Percentiles rank a stretch among this genome's conserved stretches.
These are phyloP conservation scores for Acrocephalus scirpaceus DNA, from an alignment of 2,797 vertebrate species.

Conservation along the genomic window DNA sequence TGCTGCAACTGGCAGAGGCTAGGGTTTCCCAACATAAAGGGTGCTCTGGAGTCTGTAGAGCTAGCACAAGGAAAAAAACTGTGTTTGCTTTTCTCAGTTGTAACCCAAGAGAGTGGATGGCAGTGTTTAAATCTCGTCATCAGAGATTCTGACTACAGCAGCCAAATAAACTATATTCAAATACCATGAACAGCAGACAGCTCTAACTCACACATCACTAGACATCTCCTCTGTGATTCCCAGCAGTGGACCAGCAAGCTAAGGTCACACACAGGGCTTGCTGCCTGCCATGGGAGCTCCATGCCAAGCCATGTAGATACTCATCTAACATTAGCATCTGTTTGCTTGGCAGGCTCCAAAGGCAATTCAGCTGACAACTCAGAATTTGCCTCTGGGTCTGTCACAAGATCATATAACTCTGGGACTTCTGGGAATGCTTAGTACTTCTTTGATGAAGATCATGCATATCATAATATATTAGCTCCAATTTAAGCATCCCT, in stretches of 20 bases:
- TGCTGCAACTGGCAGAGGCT: neutral
- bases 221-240: neutral
- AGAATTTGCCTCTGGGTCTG: conserved; percentile 53
- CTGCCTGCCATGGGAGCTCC: conserved; percentile 8
- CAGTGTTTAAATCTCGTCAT: neutral
- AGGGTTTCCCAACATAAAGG: neutral
- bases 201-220: neutral
- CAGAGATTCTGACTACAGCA: neutral
- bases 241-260: conserved; percentile 4
- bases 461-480: neutral
- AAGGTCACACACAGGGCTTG: conserved; percentile 46
- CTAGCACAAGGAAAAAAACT: neutral
- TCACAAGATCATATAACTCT: conserved; percentile 36
- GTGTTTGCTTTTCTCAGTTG: neutral
- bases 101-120: neutral
- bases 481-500: neutral
- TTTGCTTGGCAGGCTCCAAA: conserved; percentile 55
- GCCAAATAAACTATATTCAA: neutral
- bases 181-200: neutral
- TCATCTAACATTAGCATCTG: conserved; percentile 62
- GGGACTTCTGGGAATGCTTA: conserved; percentile 29
- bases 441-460: conserved; percentile 37
- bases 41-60: neutral
- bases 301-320: conserved; percentile 20
- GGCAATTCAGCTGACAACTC: conserved; percentile 43